These are phyloP conservation scores for Halcyon chelicuti DNA, from an alignment of 2,797 vertebrate species.

Conservation along the genomic window DNA sequence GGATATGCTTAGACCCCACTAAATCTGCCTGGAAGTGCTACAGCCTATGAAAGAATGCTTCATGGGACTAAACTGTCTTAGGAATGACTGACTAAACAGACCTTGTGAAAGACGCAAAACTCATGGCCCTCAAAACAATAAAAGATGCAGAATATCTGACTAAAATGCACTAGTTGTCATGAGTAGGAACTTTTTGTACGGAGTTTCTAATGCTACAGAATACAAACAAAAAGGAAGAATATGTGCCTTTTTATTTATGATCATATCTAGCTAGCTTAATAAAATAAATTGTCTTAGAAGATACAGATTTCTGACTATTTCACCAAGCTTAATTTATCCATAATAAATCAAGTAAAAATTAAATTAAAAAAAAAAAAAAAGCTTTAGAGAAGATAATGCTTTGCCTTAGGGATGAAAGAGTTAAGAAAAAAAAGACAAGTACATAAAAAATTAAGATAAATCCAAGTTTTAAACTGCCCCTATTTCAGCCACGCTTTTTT, in stretches of 20 bases:
- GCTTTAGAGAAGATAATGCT: background rate
- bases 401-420: background rate
- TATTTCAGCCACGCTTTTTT: background rate
- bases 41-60: background rate
- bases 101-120: background rate
- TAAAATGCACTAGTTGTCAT: background rate
- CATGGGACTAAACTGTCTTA: background rate
- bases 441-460: background rate
- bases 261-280: background rate
- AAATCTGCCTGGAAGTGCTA: background rate
- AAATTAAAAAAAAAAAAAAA: accelerated
- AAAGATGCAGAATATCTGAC: background rate
- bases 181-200: background rate
- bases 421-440: background rate
- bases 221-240: background rate
- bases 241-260: background rate
- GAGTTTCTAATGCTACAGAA: background rate
- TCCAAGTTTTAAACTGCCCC: background rate
- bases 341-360: background rate
- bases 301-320: background rate
- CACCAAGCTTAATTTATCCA: background rate
- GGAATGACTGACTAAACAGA: background rate
- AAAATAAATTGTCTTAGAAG: background rate
- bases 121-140: background rate
- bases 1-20: background rate